Percentiles rank a stretch among this genome's conserved stretches.
Evolutionary conservation across 2,113 vertebrate genomes (phyloP).

Genomic region (Aldabrachelys gigantea): DNA sequence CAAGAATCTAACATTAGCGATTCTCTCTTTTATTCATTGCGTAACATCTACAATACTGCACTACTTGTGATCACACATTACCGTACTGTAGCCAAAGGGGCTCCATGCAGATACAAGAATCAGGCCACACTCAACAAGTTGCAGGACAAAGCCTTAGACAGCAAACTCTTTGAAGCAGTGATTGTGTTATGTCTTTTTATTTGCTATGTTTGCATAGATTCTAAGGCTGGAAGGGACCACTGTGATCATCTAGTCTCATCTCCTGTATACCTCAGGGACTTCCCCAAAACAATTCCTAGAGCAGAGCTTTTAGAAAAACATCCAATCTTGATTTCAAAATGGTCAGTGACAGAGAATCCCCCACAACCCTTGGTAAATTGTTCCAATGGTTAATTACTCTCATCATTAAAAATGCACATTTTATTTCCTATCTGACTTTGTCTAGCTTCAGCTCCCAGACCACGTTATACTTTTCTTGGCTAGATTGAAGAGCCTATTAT

Average conservation of each 20-base stretch:
- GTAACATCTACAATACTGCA: background rate
- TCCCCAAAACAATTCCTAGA: background rate
- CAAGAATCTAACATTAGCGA: background rate
- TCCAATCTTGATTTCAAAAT: background rate
- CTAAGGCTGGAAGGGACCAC: background rate
- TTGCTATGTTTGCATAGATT: background rate
- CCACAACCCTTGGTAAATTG: background rate
- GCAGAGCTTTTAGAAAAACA: background rate
- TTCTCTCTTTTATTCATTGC: background rate
- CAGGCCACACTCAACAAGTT: accelerated
- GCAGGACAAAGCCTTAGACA: background rate
- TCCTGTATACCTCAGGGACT: background rate
- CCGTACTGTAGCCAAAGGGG: background rate
- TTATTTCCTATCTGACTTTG: background rate
- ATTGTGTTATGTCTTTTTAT: background rate
- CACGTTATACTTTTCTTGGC: background rate
- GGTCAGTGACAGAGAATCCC: background rate
- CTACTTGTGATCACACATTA: background rate
- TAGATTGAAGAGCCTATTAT: background rate
- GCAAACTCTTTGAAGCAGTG: background rate
- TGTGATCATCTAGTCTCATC: background rate
- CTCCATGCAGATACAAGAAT: accelerated
- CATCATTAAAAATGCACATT: background rate
- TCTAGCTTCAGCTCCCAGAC: background rate
- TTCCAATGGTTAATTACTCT: background rate